A percentile compares a stretch with the other conserved stretches of the same genome.
Evolutionary conservation across 2,113 vertebrate genomes (phyloP).

Genomic region (Eolophus roseicapilla): DNA sequence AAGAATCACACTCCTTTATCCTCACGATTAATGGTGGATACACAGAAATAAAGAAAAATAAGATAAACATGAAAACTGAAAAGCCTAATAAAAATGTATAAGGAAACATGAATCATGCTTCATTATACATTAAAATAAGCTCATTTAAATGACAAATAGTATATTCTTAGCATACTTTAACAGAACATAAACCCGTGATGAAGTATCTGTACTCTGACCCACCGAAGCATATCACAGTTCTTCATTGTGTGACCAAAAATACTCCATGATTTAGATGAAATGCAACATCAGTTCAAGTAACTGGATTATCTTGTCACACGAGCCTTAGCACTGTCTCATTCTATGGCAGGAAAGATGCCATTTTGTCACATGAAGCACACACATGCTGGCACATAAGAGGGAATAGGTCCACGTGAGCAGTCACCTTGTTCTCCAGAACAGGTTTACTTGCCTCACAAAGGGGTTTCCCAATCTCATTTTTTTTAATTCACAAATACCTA

Average conservation of each 20-base stretch:
- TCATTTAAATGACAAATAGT: background rate
- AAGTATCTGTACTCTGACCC: background rate
- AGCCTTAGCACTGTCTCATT: background rate
- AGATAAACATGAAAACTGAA: background rate
- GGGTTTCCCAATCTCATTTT: background rate
- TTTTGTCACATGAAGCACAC: background rate
- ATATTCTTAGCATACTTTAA: background rate
- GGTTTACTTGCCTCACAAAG: background rate
- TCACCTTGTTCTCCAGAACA: background rate
- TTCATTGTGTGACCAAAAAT: background rate
- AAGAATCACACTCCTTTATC: background rate
- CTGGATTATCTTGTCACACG: background rate
- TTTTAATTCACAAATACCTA: background rate
- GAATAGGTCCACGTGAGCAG: background rate
- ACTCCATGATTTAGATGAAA: background rate
- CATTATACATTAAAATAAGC: background rate
- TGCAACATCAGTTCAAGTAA: background rate
- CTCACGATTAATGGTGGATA: background rate
- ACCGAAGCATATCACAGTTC: background rate
- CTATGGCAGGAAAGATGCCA: background rate
- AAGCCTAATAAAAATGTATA: background rate
- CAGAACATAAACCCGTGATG: background rate
- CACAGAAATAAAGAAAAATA: background rate
- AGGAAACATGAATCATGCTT: background rate
- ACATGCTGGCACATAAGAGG: background rate